Percentiles rank a stretch among this genome's conserved stretches.
Evolutionary conservation across 2,888 invertebrate genomes (phyloP).

Genomic region (Leptinotarsa rubiginosa): DNA sequence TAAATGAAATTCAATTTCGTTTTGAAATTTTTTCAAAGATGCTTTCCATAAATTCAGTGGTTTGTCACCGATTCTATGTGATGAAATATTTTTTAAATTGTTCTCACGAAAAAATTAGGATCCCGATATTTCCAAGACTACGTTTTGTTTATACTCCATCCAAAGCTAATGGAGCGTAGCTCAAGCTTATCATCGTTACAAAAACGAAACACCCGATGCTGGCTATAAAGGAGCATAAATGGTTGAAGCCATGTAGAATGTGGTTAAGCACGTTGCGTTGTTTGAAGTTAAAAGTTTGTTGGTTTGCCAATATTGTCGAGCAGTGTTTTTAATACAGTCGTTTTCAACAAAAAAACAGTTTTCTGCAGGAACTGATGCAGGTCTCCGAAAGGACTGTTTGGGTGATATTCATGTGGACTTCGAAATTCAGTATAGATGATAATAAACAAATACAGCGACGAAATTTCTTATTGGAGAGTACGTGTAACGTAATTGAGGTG

Average conservation of each 20-base stretch:
- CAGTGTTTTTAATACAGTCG: conserved; percentile 9
- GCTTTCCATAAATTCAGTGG: too few relatives aligned
- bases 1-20: too few relatives aligned
- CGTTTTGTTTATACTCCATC: conserved; percentile 36
- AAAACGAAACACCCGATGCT: conserved; percentile 35
- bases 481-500: too few relatives aligned
- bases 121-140: neutral
- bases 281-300: conserved; percentile 3
- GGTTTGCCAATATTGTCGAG: conserved; percentile 11
- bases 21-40: too few relatives aligned
- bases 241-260: conserved; percentile 5
- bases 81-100: too few relatives aligned
- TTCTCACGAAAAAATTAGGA: too few relatives aligned
- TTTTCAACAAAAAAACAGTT: neutral
- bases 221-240: conserved; percentile 27
- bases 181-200: conserved; percentile 35
- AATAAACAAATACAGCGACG: too few relatives aligned
- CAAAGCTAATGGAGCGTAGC: conserved; percentile 38
- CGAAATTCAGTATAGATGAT: too few relatives aligned
- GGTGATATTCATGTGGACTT: too few relatives aligned
- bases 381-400: neutral
- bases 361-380: neutral
- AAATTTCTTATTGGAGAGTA: too few relatives aligned
- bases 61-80: too few relatives aligned
- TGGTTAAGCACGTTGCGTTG: neutral